These are phyloP conservation scores for Oostethus manadensis DNA, from an alignment of 2,113 vertebrate species.

Conservation along the genomic window DNA sequence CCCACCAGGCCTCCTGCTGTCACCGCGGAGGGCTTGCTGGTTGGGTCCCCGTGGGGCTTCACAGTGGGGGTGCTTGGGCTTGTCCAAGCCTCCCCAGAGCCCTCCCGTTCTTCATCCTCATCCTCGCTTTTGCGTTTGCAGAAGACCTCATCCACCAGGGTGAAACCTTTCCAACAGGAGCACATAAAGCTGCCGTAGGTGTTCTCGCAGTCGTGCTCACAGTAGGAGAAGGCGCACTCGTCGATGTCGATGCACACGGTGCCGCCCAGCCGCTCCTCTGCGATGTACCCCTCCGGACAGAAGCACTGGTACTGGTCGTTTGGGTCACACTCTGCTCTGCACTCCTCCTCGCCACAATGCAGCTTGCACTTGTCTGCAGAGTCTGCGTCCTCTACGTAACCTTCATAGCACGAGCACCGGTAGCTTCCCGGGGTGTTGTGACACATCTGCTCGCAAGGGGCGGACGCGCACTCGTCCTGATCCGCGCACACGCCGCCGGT, in stretches of 20 bases:
- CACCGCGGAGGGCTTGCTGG: slow-evolving; percentile 12
- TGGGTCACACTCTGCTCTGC: slow-evolving; percentile 58
- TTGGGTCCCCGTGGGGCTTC: not conserved
- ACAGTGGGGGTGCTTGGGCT: not conserved
- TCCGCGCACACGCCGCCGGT: slow-evolving; percentile 44
- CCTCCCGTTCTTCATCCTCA: not conserved
- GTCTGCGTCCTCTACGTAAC: slow-evolving; percentile 14
- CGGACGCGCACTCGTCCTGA: slow-evolving; percentile 52
- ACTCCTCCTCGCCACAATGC: slow-evolving; percentile 46
- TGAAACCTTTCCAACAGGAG: slow-evolving; percentile 41
- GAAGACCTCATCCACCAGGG: fast-evolving
- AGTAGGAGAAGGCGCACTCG: slow-evolving; percentile 31
- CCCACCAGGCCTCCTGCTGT: slow-evolving; percentile 43
- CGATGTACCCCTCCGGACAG: slow-evolving; percentile 53
- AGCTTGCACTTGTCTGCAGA: slow-evolving; percentile 33
- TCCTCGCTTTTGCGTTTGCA: slow-evolving; percentile 29
- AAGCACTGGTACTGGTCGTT: slow-evolving; percentile 48
- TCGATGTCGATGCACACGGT: slow-evolving; percentile 53
- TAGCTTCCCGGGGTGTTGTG: slow-evolving; percentile 40
- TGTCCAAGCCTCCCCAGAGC: not conserved
- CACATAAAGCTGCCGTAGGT: slow-evolving; percentile 58
- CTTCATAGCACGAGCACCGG: slow-evolving; percentile 45
- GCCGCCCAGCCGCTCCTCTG: not conserved
- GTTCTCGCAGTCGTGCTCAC: slow-evolving; percentile 49
- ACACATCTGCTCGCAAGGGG: slow-evolving; percentile 67